Evolutionary conservation across 1,140 invertebrate species (phyloP).

Genomic region (Apis mellifera): Amel_HAv3.1 CM009931.2:14129001-14129500

Average conservation of each 20-base stretch:
- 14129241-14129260: background rate
- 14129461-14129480: background rate
- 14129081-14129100: background rate
- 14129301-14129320: constrained; percentile 26
- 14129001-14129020: background rate
- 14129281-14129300: background rate
- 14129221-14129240: background rate
- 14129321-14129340: constrained; percentile 24
- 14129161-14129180: background rate
- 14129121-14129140: background rate
- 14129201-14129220: background rate
- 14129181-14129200: background rate
- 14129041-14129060: background rate
- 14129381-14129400: constrained; percentile 38
- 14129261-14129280: constrained; percentile 38
- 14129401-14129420: constrained; percentile 17
- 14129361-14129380: constrained; percentile 14
- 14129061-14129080: background rate
- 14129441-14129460: background rate
- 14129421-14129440: background rate
- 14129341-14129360: constrained; percentile 3
- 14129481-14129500: background rate
- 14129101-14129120: constrained; percentile 1
- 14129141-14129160: background rate
- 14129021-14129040: constrained; percentile 14